Conservation (phyloP, 2,113 vertebrate genomes). For the Chlorodrepanis virens region DNA sequence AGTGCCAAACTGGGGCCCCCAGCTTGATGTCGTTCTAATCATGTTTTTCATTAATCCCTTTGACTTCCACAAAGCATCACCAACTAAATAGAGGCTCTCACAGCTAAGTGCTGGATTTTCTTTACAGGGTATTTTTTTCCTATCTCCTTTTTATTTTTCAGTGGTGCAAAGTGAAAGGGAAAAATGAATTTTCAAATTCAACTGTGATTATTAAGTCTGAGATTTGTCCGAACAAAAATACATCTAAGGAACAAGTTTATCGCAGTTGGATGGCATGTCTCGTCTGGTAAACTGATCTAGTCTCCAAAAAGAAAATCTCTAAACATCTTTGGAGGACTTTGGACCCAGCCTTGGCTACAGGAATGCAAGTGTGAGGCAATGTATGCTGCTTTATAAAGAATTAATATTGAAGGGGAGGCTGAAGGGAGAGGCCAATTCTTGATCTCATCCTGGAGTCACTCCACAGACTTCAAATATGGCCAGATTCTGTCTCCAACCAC, state of each 20-base stretch:
- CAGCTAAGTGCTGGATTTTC: background rate
- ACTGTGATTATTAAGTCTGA: background rate
- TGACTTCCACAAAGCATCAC: constrained; percentile 50
- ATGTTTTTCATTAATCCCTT: constrained; percentile 64
- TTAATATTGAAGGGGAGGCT: background rate
- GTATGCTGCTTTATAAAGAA: background rate
- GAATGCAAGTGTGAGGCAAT: background rate
- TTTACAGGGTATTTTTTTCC: background rate
- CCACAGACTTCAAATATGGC: constrained; percentile 14
- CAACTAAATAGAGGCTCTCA: background rate
- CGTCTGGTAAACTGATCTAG: constrained; percentile 10
- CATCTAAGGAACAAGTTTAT: constrained; percentile 13
- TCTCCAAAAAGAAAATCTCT: constrained; percentile 12
- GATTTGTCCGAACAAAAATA: constrained; percentile 20
- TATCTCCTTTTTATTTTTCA: background rate
- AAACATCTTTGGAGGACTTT: background rate
- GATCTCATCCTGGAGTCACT: constrained; percentile 54
- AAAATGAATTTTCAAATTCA: background rate
- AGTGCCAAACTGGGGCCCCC: constrained; percentile 35
- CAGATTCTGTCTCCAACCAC: constrained; percentile 28
- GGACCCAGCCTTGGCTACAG: background rate
- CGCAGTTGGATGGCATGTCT: constrained; percentile 23
- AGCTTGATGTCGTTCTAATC: constrained; percentile 53
- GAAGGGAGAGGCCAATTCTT: constrained; percentile 24
- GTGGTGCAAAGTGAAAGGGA: background rate